Evolutionary conservation across 2,113 vertebrate species (phyloP).

Genomic region (Sinocyclocheilus rhinocerous): DNA sequence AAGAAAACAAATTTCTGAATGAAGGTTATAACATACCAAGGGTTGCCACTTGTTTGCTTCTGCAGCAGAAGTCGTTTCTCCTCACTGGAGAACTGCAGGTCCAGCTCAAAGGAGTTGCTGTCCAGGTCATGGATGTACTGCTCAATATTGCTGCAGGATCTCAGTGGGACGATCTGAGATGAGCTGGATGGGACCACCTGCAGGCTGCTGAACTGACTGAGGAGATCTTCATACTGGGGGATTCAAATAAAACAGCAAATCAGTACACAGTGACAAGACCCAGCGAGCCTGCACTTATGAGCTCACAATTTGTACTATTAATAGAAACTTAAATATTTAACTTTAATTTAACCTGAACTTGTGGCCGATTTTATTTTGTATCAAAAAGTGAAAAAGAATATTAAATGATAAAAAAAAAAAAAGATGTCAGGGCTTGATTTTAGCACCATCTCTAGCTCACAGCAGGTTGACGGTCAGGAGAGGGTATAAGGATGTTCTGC

Average conservation of each 20-base stretch:
- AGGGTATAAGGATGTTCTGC: neutral
- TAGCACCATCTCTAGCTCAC: neutral
- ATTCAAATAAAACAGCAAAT: conserved; percentile 14
- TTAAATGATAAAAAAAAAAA: neutral
- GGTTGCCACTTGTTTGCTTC: conserved; percentile 93
- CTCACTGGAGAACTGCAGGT: conserved; percentile 94
- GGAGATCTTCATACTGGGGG: conserved; percentile 93
- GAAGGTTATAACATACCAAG: conserved; percentile 78
- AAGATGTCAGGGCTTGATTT: neutral
- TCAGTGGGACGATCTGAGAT: conserved; percentile 34
- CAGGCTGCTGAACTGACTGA: conserved; percentile 98
- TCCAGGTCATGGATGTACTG: conserved; percentile 98
- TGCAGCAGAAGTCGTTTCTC: conserved; percentile 93
- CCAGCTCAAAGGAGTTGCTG: conserved; percentile 95
- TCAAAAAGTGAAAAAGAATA: neutral
- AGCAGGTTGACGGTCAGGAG: neutral
- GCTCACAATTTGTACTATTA: neutral
- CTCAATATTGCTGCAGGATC: conserved; percentile 90
- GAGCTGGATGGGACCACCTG: conserved; percentile 90
- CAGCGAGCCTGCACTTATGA: neutral
- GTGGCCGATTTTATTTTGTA: neutral
- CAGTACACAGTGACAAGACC: neutral
- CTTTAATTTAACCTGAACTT: neutral
- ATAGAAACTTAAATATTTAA: neutral
- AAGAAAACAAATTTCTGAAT: neutral